Percentiles rank a stretch among this genome's conserved stretches.
phyloP scores from a whole-genome alignment of 2,888 invertebrate genomes.

The Myopa tessellatipennis region DNA sequence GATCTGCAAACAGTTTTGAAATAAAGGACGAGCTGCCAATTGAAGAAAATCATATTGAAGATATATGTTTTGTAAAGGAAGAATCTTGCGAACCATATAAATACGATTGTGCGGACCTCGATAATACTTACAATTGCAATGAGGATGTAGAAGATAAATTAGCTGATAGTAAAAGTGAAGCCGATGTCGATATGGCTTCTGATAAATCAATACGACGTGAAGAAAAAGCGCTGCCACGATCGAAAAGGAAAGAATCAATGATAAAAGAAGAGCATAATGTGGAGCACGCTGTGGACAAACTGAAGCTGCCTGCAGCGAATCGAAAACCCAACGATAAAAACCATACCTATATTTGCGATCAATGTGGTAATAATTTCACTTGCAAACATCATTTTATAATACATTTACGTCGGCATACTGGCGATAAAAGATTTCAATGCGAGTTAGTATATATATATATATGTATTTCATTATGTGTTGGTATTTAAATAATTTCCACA shows the following conservation, averaged over 20 bases:
- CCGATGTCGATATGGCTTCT: neutral
- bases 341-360: constrained; percentile 57
- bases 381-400: constrained; percentile 59
- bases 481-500: neutral
- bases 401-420: constrained; percentile 60
- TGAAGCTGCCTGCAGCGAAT: neutral
- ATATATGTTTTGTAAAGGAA: constrained; percentile 23
- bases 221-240: neutral
- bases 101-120: neutral
- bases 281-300: neutral
- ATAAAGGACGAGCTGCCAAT: constrained; percentile 26
- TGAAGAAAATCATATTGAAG: constrained; percentile 12
- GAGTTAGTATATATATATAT: constrained; percentile 51
- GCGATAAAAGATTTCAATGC: constrained; percentile 61
- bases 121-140: neutral
- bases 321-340: neutral
- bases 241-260: neutral
- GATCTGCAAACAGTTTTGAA: constrained; percentile 4
- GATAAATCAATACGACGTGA: neutral
- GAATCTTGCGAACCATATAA: constrained; percentile 16
- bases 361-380: constrained; percentile 58
- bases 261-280: constrained; percentile 1
- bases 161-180: neutral
- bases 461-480: neutral
- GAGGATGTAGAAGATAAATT: constrained; percentile 14